Evolutionary conservation across 2,888 invertebrate species (phyloP).

Genomic region (Synanthedon andrenaeformis): DNA sequence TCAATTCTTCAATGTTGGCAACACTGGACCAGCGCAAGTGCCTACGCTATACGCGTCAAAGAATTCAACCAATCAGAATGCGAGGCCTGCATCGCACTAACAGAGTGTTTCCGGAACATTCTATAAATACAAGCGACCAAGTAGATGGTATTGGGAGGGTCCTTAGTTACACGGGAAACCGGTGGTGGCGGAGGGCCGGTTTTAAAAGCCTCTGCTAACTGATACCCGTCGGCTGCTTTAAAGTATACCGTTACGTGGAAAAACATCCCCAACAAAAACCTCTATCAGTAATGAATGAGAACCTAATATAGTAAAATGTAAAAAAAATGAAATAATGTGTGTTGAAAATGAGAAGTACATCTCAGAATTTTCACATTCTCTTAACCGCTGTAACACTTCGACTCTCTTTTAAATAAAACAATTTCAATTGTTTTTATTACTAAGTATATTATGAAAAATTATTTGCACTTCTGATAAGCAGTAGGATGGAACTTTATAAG

Average conservation of each 20-base stretch:
- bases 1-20: background rate
- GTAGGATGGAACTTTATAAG: too few relatives aligned
- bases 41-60: background rate
- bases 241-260: constrained; percentile 11
- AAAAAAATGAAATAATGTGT: too few relatives aligned
- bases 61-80: constrained; percentile 1
- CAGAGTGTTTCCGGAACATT: constrained; percentile 17
- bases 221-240: constrained; percentile 23
- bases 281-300: too few relatives aligned
- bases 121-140: constrained; percentile 21
- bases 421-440: too few relatives aligned
- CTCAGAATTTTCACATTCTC: constrained; percentile 3
- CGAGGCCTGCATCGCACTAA: constrained; percentile 9
- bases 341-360: constrained; percentile 6
- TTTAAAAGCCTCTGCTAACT: constrained; percentile 31
- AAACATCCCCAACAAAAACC: constrained; percentile 3
- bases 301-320: too few relatives aligned
- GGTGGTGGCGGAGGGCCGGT: constrained; percentile 35
- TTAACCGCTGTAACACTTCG: constrained; percentile 10
- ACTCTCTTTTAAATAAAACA: constrained; percentile 30
- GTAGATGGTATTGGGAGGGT: constrained; percentile 22
- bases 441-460: too few relatives aligned
- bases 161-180: constrained; percentile 41
- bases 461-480: too few relatives aligned
- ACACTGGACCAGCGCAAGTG: background rate